Percentiles rank a stretch among this genome's conserved stretches.
These are phyloP conservation scores for Balaeniceps rex DNA, from an alignment of 2,113 vertebrate species.

Conservation along the genomic window DNA sequence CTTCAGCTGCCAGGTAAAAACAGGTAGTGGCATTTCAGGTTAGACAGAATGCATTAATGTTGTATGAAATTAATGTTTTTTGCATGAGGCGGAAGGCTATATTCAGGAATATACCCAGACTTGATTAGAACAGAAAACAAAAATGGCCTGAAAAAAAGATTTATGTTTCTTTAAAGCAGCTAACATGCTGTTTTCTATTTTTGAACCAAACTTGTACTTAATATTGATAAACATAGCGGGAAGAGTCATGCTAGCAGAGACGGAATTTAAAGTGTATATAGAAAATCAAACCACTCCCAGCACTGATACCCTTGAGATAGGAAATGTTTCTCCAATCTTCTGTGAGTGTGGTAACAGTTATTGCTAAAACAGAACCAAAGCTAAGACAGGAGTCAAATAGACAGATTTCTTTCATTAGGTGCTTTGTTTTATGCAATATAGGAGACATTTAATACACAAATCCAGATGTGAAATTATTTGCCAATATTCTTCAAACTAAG, in stretches of 20 bases:
- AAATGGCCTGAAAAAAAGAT: neutral
- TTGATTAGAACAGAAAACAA: neutral
- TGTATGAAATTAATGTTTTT: neutral
- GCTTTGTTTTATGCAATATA: slow-evolving; percentile 3
- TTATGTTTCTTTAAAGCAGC: neutral
- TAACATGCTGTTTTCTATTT: neutral
- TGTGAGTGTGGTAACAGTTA: neutral
- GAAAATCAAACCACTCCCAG: neutral
- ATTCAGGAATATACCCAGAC: neutral
- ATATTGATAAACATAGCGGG: neutral
- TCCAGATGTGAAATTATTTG: slow-evolving; percentile 39
- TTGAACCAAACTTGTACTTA: neutral
- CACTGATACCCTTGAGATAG: neutral
- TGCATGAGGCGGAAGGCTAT: neutral
- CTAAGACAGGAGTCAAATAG: neutral
- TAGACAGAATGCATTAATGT: neutral
- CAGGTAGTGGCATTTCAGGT: neutral
- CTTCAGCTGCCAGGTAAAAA: neutral
- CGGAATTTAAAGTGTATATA: neutral
- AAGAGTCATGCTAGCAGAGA: neutral
- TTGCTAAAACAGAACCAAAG: slow-evolving; percentile 3
- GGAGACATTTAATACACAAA: slow-evolving; percentile 14
- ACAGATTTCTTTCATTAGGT: slow-evolving; percentile 38
- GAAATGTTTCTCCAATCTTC: neutral
- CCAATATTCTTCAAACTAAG: slow-evolving; percentile 23